phyloP scores from a whole-genome alignment of 2,888 invertebrate species.

The Chymomyza fuscimana region DNA sequence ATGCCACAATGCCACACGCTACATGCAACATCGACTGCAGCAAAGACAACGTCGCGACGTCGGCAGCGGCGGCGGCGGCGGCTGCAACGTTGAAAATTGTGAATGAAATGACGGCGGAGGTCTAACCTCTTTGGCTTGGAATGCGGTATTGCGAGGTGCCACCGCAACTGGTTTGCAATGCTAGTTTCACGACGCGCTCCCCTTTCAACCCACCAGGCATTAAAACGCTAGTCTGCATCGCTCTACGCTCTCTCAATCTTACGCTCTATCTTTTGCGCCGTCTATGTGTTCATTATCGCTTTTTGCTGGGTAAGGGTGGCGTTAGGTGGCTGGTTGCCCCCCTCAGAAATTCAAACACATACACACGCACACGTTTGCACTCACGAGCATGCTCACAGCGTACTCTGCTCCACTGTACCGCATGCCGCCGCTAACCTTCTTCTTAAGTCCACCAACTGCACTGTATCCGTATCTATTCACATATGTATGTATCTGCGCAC shows the following conservation, averaged over 20 bases:
- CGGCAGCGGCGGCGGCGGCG: constrained; percentile 5
- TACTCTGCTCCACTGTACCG: not conserved
- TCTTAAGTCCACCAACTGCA: constrained; percentile 36
- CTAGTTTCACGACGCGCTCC: not conserved
- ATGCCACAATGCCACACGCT: constrained; percentile 11
- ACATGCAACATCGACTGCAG: not conserved
- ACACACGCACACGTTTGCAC: not conserved
- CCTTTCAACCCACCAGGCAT: not conserved
- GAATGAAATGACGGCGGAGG: constrained; percentile 78
- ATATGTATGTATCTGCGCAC: constrained; percentile 45
- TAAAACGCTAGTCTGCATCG: constrained; percentile 5
- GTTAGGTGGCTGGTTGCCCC: constrained; percentile 49
- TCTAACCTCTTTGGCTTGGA: constrained; percentile 75
- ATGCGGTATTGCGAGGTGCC: constrained; percentile 75
- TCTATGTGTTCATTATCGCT: constrained; percentile 58
- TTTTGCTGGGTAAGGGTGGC: constrained; percentile 54
- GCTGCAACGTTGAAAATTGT: constrained; percentile 69
- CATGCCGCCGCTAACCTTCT: not conserved
- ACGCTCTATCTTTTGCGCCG: constrained; percentile 27
- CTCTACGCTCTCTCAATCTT: constrained; percentile 19
- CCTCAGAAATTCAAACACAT: not conserved
- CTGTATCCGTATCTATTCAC: not conserved
- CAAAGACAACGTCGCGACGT: constrained; percentile 23
- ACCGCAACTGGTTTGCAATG: constrained; percentile 68
- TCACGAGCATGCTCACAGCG: not conserved